phyloP scores from a whole-genome alignment of 1,140 invertebrate species.

The Euura lappo region DNA sequence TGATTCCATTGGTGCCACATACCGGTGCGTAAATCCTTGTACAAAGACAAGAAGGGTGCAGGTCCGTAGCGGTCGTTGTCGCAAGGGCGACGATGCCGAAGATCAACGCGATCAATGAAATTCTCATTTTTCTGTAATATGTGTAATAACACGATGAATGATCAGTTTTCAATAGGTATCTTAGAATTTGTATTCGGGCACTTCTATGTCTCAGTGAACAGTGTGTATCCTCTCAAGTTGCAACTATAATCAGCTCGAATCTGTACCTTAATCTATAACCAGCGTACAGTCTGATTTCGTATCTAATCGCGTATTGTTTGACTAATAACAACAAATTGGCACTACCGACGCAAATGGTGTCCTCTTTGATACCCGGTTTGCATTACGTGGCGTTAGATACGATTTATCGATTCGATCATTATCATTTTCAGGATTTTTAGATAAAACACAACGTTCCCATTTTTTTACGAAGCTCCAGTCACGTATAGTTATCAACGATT shows the following conservation, averaged over 20 bases:
- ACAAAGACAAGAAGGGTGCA: constrained; percentile 44
- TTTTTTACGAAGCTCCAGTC: no score
- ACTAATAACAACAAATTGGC: background rate
- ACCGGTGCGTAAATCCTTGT: constrained; percentile 50
- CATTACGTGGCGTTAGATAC: background rate
- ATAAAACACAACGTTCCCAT: background rate
- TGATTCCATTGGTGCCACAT: constrained; percentile 51
- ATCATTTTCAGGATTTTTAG: background rate
- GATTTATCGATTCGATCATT: background rate
- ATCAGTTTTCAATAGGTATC: no score
- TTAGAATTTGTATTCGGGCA: no score
- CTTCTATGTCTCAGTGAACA: no score
- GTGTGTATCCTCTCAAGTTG: background rate
- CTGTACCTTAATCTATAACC: background rate
- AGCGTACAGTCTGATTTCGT: background rate
- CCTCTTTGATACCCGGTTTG: background rate
- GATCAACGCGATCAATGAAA: background rate
- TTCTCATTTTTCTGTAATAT: background rate
- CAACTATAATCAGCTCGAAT: background rate
- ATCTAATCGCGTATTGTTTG: background rate
- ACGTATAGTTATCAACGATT: no score
- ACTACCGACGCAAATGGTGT: background rate
- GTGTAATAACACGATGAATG: no score
- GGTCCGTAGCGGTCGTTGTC: constrained; percentile 5
- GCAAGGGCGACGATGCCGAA: background rate